Evolutionary conservation across 2,797 vertebrate species (phyloP).

Genomic region (Pelochelys cantorii): DNA sequence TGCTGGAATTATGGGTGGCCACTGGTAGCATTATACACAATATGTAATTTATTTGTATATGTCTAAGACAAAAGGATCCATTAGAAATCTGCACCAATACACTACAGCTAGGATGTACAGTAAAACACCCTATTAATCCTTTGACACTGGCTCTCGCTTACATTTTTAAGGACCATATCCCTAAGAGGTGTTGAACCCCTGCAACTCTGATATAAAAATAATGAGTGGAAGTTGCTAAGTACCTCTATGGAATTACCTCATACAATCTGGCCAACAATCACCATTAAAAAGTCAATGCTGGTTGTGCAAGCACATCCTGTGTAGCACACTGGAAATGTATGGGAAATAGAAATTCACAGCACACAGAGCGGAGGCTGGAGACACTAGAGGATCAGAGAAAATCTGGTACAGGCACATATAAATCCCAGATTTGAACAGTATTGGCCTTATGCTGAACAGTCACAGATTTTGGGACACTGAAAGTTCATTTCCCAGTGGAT

Average conservation of each 20-base stretch:
- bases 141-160: background rate
- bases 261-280: background rate
- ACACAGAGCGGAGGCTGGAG: background rate
- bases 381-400: background rate
- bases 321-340: background rate
- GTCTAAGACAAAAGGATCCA: background rate
- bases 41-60: background rate
- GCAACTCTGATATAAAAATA: background rate
- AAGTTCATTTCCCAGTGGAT: background rate
- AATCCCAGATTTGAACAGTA: background rate
- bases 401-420: background rate
- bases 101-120: background rate
- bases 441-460: background rate
- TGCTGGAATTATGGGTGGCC: background rate
- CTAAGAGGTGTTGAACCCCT: background rate
- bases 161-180: background rate
- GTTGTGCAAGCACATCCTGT: background rate
- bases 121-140: background rate
- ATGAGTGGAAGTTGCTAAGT: background rate
- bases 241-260: background rate
- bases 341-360: background rate
- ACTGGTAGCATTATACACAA: background rate
- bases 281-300: background rate
- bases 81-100: background rate
- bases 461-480: background rate